Conservation (phyloP, 1,140 invertebrate species). For the Nephila pilipes region DNA sequence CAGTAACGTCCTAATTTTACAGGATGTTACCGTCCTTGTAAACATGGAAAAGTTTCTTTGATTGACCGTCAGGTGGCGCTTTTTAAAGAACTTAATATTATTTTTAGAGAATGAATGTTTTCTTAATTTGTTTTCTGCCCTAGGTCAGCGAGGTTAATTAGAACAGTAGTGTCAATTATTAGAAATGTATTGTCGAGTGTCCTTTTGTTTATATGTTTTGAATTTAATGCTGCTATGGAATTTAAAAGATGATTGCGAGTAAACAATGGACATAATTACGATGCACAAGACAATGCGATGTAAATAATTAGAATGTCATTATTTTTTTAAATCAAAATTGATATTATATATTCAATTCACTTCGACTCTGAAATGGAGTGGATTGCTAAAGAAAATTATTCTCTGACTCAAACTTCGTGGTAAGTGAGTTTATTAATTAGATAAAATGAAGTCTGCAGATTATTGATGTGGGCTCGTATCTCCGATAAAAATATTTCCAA, state of each 20-base stretch:
- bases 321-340: too few species aligned
- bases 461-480: too few species aligned
- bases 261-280: neutral
- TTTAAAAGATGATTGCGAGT: neutral
- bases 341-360: too few species aligned
- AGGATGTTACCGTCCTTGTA: neutral
- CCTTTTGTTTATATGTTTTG: neutral
- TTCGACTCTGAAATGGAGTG: too few species aligned
- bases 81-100: neutral
- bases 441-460: too few species aligned
- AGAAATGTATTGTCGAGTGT: neutral
- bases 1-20: neutral
- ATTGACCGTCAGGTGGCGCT: neutral
- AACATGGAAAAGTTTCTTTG: neutral
- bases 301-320: too few species aligned
- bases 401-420: too few species aligned
- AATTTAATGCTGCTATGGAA: neutral
- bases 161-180: neutral
- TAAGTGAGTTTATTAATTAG: too few species aligned
- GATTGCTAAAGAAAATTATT: too few species aligned
- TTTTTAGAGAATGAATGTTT: neutral
- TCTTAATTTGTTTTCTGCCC: neutral
- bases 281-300: neutral
- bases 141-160: neutral
- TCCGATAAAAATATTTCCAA: too few species aligned